A percentile compares a stretch with the other conserved stretches of the same genome.
Evolutionary conservation across 2,888 invertebrate genomes (phyloP).

Genomic region (Mactromeris polynyma): DNA sequence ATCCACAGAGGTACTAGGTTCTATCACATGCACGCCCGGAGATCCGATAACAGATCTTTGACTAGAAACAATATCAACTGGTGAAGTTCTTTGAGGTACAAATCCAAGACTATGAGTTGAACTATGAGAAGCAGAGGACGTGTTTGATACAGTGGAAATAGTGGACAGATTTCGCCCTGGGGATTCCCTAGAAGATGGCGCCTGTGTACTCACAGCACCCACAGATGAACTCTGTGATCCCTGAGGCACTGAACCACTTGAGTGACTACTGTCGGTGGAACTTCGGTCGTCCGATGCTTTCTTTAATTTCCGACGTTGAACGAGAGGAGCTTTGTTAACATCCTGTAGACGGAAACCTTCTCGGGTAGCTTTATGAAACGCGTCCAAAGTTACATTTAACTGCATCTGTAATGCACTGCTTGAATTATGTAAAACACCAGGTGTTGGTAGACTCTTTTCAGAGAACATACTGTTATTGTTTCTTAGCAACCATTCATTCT

Average conservation of each 20-base stretch:
- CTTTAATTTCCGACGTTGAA: conserved; percentile 89
- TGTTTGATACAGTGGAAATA: conserved; percentile 74
- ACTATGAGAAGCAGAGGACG: conserved; percentile 77
- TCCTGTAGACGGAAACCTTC: conserved; percentile 93
- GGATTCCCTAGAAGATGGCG: conserved; percentile 62
- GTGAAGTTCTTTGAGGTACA: conserved; percentile 72
- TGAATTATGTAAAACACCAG: conserved; percentile 89
- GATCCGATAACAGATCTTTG: conserved; percentile 35
- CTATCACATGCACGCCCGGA: conserved; percentile 38
- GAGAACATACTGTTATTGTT: conserved; percentile 86
- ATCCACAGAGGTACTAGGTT: conserved; percentile 34
- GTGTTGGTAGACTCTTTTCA: conserved; percentile 90
- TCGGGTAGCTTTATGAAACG: conserved; percentile 91
- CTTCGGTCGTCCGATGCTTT: conserved; percentile 85
- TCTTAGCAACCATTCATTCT: conserved; percentile 91
- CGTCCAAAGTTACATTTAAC: conserved; percentile 90
- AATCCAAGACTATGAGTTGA: conserved; percentile 82
- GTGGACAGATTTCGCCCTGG: conserved; percentile 78
- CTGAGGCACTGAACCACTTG: conserved; percentile 70
- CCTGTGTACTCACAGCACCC: conserved; percentile 8
- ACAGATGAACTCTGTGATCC: conserved; percentile 21
- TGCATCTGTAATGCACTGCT: conserved; percentile 88
- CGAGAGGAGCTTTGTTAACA: conserved; percentile 91
- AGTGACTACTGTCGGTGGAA: conserved; percentile 83
- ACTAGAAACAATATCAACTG: conserved; percentile 63